Percentiles rank a stretch among this genome's conserved stretches.
These are phyloP conservation scores for Callimorpha dominula DNA, from an alignment of 2,888 invertebrate genomes.

Conservation along the genomic window DNA sequence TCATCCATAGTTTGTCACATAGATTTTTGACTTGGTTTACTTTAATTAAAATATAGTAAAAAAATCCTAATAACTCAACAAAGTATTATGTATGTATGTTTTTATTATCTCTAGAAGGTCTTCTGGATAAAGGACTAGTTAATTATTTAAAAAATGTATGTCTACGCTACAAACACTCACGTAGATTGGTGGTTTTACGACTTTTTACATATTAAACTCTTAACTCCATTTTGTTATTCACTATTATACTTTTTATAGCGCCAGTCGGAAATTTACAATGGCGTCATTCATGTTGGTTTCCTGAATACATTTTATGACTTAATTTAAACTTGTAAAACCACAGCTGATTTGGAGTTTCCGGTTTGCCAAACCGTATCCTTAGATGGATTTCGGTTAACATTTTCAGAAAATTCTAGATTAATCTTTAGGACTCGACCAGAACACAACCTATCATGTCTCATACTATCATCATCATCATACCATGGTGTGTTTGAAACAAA, in stretches of 20 bases:
- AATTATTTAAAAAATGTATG: not conserved
- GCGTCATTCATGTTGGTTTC: constrained; percentile 1
- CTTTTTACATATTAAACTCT: not conserved
- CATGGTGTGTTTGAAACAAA: not conserved
- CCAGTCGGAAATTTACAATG: constrained; percentile 1
- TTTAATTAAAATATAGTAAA: no score
- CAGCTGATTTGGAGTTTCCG: not conserved
- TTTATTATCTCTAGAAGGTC: not conserved
- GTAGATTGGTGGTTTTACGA: constrained; percentile 16
- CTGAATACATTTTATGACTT: constrained; percentile 19
- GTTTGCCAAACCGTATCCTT: not conserved
- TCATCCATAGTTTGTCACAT: not conserved
- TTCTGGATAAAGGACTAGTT: not conserved
- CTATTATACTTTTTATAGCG: constrained; percentile 13
- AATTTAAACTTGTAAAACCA: constrained; percentile 14
- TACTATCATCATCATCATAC: not conserved
- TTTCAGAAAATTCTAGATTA: not conserved
- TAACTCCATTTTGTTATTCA: constrained; percentile 7
- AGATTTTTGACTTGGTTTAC: no score
- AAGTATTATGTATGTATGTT: not conserved
- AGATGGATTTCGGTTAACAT: not conserved
- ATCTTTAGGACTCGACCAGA: not conserved
- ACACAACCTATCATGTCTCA: not conserved
- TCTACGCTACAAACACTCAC: constrained; percentile 1
- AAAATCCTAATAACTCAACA: no score